A percentile compares a stretch with the other conserved stretches of the same genome.
phyloP scores from a whole-genome alignment of 2,888 invertebrate species.

The Papilio gigon region DNA sequence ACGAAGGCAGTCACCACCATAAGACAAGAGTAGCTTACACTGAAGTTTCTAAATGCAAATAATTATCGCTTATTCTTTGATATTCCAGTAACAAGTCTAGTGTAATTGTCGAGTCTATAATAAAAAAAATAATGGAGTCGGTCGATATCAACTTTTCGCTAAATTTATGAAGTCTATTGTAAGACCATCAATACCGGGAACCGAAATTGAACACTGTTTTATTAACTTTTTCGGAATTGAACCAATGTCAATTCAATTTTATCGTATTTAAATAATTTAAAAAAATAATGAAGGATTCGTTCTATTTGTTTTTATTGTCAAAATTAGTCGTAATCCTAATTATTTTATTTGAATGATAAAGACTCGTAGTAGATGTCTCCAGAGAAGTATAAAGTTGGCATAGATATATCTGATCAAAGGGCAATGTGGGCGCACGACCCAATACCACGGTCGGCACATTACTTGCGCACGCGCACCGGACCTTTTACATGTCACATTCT shows the following conservation, averaged over 20 bases:
- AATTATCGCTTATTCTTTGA: conserved; percentile 32
- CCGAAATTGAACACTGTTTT: not conserved
- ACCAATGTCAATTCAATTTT: too few relatives aligned
- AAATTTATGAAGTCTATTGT: not conserved
- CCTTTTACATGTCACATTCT: conserved; percentile 63
- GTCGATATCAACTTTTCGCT: not conserved
- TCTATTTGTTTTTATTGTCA: not conserved
- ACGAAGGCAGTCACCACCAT: conserved; percentile 32
- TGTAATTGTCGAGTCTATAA: not conserved
- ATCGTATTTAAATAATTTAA: too few relatives aligned
- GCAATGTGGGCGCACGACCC: conserved; percentile 79
- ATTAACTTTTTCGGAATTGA: not conserved
- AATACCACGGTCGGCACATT: conserved; percentile 71
- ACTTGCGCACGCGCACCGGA: conserved; percentile 70
- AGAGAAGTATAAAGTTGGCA: conserved; percentile 79
- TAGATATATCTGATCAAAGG: conserved; percentile 79
- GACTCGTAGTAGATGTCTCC: conserved; percentile 74
- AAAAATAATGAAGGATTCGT: too few relatives aligned
- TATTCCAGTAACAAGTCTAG: not conserved
- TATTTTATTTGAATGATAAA: conserved; percentile 20
- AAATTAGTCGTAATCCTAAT: not conserved
- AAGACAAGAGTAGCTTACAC: conserved; percentile 7
- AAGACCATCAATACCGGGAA: not conserved
- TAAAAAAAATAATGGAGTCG: not conserved
- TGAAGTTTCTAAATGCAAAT: conserved; percentile 26